These are phyloP conservation scores for Steinernema khuongi DNA, from an alignment of 1,140 invertebrate species.

Conservation along the genomic window DNA sequence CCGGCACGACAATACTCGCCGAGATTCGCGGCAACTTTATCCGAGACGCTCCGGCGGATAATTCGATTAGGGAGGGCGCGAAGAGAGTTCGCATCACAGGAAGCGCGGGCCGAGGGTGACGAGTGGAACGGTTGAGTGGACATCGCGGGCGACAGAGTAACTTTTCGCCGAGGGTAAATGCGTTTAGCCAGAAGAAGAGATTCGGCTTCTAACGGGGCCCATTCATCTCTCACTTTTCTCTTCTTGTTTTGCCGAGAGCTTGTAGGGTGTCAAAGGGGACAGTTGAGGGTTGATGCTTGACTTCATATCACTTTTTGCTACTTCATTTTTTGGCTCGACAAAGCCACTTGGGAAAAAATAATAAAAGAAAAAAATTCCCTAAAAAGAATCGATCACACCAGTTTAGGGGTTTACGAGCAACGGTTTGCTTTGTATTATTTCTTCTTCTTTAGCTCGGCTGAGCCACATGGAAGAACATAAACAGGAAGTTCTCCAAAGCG, in stretches of 20 bases:
- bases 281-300: background rate
- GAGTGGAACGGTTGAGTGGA: background rate
- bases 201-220: too few species aligned
- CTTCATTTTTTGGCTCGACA: background rate
- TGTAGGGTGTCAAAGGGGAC: background rate
- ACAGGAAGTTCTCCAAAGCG: too few species aligned
- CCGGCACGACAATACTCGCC: slow-evolving; percentile 4
- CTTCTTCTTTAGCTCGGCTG: too few species aligned
- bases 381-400: too few species aligned
- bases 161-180: too few species aligned
- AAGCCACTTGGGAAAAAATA: background rate
- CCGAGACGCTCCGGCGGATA: background rate
- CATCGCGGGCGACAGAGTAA: too few species aligned
- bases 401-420: too few species aligned
- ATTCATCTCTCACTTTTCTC: background rate
- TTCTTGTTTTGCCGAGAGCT: background rate
- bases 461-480: too few species aligned
- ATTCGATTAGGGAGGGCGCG: background rate
- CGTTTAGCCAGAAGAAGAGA: too few species aligned
- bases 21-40: slow-evolving; percentile 2
- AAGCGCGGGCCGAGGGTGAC: background rate
- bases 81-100: background rate
- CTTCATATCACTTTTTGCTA: background rate
- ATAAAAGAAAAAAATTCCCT: background rate
- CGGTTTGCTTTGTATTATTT: too few species aligned